A percentile compares a stretch with the other conserved stretches of the same genome.
phyloP scores from a whole-genome alignment of 2,888 invertebrate species.

The Nasonia oneida region DNA sequence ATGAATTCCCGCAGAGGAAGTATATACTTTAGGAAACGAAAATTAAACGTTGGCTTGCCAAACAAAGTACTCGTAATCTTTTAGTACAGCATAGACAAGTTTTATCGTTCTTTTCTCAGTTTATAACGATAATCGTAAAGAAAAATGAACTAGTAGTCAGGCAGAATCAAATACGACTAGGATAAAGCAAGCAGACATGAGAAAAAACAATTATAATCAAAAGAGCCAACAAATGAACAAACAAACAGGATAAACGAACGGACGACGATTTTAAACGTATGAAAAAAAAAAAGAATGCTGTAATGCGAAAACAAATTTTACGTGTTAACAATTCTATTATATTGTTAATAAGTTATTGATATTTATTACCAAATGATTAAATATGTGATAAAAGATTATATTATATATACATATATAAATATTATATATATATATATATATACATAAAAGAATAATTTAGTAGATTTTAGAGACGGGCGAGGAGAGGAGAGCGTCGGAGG shows the following conservation, averaged over 20 bases:
- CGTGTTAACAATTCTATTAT: slow-evolving; percentile 69
- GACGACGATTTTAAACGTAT: slow-evolving; percentile 38
- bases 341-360: slow-evolving; percentile 73
- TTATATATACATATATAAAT: slow-evolving; percentile 42
- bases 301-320: slow-evolving; percentile 42
- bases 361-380: slow-evolving; percentile 73
- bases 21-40: slow-evolving; percentile 1
- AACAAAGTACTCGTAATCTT: too few species aligned
- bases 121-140: not conserved
- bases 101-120: not conserved
- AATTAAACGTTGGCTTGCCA: not conserved
- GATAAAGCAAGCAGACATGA: not conserved
- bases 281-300: slow-evolving; percentile 2
- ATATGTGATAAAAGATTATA: slow-evolving; percentile 73
- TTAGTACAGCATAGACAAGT: not conserved
- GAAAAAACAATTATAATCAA: slow-evolving; percentile 19
- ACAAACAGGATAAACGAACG: slow-evolving; percentile 33
- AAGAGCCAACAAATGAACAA: slow-evolving; percentile 18
- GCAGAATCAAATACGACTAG: slow-evolving; percentile 7
- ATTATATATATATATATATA: slow-evolving; percentile 49
- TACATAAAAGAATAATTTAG: slow-evolving; percentile 71
- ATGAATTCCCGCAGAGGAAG: slow-evolving; percentile 4
- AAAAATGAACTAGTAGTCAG: not conserved
- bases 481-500: slow-evolving; percentile 61
- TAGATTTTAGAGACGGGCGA: slow-evolving; percentile 67